Evolutionary conservation across 2,113 vertebrate species (phyloP).

Genomic region (Tenebrosternarchus preto): DNA sequence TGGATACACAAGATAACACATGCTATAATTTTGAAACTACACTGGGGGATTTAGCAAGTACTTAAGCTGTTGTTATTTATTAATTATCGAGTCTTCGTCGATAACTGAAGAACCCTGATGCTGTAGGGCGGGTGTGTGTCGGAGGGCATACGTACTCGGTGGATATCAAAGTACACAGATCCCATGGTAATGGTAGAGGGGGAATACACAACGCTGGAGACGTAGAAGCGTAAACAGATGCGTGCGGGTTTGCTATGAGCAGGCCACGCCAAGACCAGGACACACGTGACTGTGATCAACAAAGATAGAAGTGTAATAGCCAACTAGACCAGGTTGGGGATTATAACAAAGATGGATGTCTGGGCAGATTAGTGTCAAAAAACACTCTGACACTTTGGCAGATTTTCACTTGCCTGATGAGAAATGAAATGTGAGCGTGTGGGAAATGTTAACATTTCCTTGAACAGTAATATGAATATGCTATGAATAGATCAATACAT

Average conservation of each 20-base stretch:
- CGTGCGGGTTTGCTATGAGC: not conserved
- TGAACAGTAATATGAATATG: not conserved
- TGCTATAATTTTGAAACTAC: too few species aligned
- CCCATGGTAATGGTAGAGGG: not conserved
- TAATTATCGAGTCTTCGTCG: too few species aligned
- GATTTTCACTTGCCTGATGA: not conserved
- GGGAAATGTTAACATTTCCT: not conserved
- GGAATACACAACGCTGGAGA: not conserved
- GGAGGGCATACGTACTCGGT: too few species aligned
- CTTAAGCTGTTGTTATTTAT: too few species aligned
- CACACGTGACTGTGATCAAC: conserved; percentile 1
- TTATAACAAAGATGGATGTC: too few species aligned
- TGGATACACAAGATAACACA: too few species aligned
- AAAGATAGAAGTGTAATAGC: conserved; percentile 10
- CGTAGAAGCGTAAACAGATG: not conserved
- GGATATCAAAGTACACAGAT: too few species aligned
- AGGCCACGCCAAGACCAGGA: not conserved
- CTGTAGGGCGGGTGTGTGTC: too few species aligned
- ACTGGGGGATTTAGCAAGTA: not conserved
- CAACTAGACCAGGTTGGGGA: too few species aligned
- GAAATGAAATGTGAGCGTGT: too few species aligned
- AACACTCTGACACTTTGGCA: not conserved
- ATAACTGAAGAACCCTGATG: too few species aligned
- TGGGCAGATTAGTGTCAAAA: too few species aligned
- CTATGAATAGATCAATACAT: not conserved